Evolutionary conservation across 2,797 vertebrate species (phyloP), one percentile per base, ranked within the genome.

Genomic region (Spea hammondii): DNA sequence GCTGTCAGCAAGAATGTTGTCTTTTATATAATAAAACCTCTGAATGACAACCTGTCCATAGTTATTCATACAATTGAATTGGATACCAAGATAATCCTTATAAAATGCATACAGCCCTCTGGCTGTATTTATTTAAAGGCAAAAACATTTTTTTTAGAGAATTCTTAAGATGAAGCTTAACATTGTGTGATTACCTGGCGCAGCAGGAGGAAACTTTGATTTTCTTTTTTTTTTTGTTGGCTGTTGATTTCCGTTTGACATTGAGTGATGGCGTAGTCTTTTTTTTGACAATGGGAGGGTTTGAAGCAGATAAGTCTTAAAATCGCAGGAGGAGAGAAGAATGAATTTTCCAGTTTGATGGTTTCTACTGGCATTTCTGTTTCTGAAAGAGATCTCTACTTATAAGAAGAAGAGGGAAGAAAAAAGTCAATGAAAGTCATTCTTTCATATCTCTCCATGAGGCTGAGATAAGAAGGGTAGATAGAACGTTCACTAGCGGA

Each of bases 21-120:
- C 77, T 44, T 77, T 85, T 73, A 72, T 85, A 45, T 76, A 76
- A 83, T 66, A 74, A 79, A 84, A 6, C 75, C 76, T 73, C 55
- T 84, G 86, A 85, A 82, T 84, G 80, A 87, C 85, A 89, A 83
- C 70, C 70, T 85, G 83, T 84, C 86, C 77, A 70, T 80, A 86
- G 3, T 57, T 1, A 5, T 86, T 86, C 74, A 67, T 4, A 71
- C 64, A 74, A 70, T 79, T 82, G 80, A 51, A 6, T 13, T 76
- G 62, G 79, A 80, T 79, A 9, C 67, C n/a, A 4, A 57, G 57
- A 83, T 82, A 84, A 78, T 0, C 46, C 65, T 11, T 72, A 81
- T 51, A 85, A 83, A 74, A 77, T 49, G 54, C 79, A 68, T 84
- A 81, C 6, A 80, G 78, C 79, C 85, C 84, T 80, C 70, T 82